Conservation (phyloP, 1,140 invertebrate genomes). For the Heliothis virescens region DNA sequence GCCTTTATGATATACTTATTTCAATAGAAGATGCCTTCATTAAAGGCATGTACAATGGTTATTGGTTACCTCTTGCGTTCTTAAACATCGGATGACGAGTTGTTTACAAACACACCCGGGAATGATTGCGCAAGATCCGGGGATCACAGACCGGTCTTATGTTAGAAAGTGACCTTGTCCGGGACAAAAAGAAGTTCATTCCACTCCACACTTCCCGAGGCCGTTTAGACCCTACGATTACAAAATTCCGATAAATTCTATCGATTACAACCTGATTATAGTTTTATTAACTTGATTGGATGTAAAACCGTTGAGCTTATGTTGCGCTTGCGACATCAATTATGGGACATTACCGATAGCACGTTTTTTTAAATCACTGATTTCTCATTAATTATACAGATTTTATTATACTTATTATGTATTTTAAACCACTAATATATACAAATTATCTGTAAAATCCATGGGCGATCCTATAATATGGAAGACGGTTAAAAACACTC, state of each 20-base stretch:
- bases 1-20: too few species aligned
- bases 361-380: neutral
- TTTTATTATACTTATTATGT: neutral
- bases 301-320: neutral
- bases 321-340: neutral
- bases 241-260: conserved; percentile 40
- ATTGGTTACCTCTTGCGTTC: neutral
- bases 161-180: conserved; percentile 77
- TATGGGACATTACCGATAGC: conserved; percentile 1
- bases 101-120: conserved; percentile 59
- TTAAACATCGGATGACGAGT: conserved; percentile 2
- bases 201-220: conserved; percentile 56
- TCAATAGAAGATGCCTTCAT: neutral
- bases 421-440: too few species aligned
- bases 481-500: neutral
- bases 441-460: too few species aligned
- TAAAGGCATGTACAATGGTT: neutral
- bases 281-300: conserved; percentile 1
- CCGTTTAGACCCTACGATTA: conserved; percentile 42
- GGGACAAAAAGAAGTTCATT: conserved; percentile 63
- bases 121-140: conserved; percentile 50
- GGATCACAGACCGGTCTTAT: conserved; percentile 67
- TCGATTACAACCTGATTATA: conserved; percentile 30
- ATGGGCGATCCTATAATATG: too few species aligned
- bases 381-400: neutral